A percentile compares a stretch with the other conserved stretches of the same genome.
Conservation (phyloP, 2,888 invertebrate species). For the Drosophila ustulata region DNA sequence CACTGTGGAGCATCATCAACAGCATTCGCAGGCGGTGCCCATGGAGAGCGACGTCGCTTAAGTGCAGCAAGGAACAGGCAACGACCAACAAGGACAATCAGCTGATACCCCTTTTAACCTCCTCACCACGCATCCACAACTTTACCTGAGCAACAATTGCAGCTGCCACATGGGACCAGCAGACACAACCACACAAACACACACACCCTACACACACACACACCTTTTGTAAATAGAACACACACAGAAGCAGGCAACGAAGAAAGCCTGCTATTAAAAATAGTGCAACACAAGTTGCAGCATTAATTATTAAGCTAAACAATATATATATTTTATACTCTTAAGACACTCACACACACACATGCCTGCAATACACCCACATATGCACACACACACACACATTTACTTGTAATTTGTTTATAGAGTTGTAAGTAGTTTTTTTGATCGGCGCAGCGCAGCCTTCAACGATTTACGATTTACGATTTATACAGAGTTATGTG, state of each 20-base stretch:
- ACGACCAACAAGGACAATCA: slow-evolving; percentile 18
- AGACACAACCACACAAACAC: slow-evolving; percentile 16
- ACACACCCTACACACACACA: slow-evolving; percentile 13
- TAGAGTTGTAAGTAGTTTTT: slow-evolving; percentile 66
- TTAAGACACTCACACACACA: slow-evolving; percentile 41
- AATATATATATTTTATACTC: slow-evolving; percentile 45
- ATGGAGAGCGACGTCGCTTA: slow-evolving; percentile 71
- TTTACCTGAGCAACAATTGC: slow-evolving; percentile 61
- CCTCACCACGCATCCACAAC: slow-evolving; percentile 24
- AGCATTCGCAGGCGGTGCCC: slow-evolving; percentile 53
- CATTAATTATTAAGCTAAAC: slow-evolving; percentile 24
- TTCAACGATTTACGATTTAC: slow-evolving; percentile 53
- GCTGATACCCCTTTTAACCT: not conserved
- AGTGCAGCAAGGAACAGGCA: slow-evolving; percentile 60
- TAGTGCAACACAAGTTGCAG: slow-evolving; percentile 20
- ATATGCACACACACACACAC: slow-evolving; percentile 30
- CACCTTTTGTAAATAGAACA: slow-evolving; percentile 54
- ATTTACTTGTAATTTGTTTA: slow-evolving; percentile 37
- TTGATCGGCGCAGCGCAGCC: slow-evolving; percentile 75
- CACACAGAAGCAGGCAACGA: slow-evolving; percentile 30
- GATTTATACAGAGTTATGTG: slow-evolving; percentile 64
- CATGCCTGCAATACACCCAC: slow-evolving; percentile 31
- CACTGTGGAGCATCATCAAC: slow-evolving; percentile 52
- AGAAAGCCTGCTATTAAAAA: slow-evolving; percentile 1
- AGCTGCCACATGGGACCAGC: slow-evolving; percentile 57